Percentiles rank a stretch among this genome's conserved stretches.
These are phyloP conservation scores for Lepidocolaptes lacrymiger DNA, from an alignment of 2,797 vertebrate species.

Conservation along the genomic window DNA sequence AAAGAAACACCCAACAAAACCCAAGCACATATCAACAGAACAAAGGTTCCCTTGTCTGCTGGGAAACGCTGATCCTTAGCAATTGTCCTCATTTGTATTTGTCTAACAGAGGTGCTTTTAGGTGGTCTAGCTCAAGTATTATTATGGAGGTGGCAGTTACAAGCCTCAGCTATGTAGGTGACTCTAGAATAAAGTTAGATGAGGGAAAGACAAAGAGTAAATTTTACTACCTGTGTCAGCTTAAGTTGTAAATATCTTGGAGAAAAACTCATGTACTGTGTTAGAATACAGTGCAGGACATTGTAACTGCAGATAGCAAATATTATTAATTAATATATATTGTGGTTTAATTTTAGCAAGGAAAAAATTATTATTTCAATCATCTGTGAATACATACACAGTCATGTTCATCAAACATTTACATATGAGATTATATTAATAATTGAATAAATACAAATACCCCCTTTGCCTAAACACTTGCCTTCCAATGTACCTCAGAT, in stretches of 20 bases:
- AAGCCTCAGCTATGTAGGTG: neutral
- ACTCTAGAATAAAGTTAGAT: neutral
- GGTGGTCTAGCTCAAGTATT: slow-evolving; percentile 31
- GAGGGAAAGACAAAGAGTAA: neutral
- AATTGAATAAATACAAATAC: neutral
- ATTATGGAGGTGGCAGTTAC: neutral
- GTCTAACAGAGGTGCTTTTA: slow-evolving; percentile 41
- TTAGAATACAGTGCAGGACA: neutral
- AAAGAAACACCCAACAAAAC: neutral
- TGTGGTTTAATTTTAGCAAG: neutral
- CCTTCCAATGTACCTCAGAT: neutral
- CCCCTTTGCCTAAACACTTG: neutral
- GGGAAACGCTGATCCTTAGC: slow-evolving; percentile 26
- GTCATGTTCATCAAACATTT: neutral
- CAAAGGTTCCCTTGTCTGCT: slow-evolving; percentile 57
- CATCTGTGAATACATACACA: neutral
- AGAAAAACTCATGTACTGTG: neutral
- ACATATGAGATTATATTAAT: neutral
- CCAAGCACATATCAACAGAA: slow-evolving; percentile 32
- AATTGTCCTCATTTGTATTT: slow-evolving; percentile 59
- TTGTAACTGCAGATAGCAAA: neutral
- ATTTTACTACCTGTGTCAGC: neutral
- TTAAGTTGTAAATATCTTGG: neutral
- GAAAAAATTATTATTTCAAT: neutral
- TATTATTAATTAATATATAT: neutral